These are phyloP conservation scores for Agriopis aurantiaria DNA, from an alignment of 2,888 invertebrate species.

Conservation along the genomic window DNA sequence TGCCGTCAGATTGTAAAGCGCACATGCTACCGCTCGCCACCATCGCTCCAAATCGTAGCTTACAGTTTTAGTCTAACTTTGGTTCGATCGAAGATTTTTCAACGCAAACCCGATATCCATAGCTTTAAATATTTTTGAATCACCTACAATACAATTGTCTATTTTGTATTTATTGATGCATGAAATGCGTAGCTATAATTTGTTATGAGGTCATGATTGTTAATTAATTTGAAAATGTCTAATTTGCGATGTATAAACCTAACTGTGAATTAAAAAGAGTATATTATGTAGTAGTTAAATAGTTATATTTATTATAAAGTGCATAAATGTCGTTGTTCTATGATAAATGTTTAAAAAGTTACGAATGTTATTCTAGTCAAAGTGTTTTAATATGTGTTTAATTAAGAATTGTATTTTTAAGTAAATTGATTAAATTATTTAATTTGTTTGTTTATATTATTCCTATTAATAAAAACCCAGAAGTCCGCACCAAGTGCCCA, in stretches of 20 bases:
- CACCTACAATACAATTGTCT: too few relatives aligned
- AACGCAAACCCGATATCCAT: too few relatives aligned
- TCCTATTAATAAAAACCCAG: not conserved
- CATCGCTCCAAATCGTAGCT: too few relatives aligned
- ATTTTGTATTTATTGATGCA: too few relatives aligned
- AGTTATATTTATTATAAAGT: slow-evolving; percentile 43
- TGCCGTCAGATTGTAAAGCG: too few relatives aligned
- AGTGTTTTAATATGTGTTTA: slow-evolving; percentile 78
- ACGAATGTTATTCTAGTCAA: slow-evolving; percentile 83
- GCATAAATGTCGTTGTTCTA: slow-evolving; percentile 61
- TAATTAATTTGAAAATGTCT: not conserved
- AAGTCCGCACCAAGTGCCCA: too few relatives aligned
- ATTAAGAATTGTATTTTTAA: slow-evolving; percentile 52
- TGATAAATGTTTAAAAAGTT: slow-evolving; percentile 75
- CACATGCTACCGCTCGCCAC: too few relatives aligned
- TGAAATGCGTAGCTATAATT: too few relatives aligned
- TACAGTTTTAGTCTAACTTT: not conserved
- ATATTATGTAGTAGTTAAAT: slow-evolving; percentile 20
- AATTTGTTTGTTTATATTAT: slow-evolving; percentile 41
- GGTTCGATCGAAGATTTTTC: too few relatives aligned
- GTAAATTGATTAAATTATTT: slow-evolving; percentile 51
- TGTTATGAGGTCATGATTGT: too few relatives aligned
- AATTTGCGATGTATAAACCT: slow-evolving; percentile 32
- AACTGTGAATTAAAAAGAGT: slow-evolving; percentile 32
- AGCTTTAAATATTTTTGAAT: too few relatives aligned